phyloP scores from a whole-genome alignment of 2,888 invertebrate genomes.

The Pteria penguin region DNA sequence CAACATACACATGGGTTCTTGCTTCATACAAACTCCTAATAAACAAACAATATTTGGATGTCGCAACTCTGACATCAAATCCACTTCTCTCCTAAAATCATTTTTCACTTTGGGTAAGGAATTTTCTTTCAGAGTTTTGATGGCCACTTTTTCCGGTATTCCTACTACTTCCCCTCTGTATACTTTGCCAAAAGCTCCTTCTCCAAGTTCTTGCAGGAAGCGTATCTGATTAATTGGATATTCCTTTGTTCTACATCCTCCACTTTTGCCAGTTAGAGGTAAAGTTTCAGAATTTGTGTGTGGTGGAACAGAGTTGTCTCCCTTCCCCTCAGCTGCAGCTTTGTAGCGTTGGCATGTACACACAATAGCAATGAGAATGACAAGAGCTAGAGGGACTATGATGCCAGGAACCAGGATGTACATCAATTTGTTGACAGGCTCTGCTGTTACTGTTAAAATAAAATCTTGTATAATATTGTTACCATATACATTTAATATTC shows the following conservation, averaged over 20 bases:
- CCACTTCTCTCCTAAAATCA: constrained; percentile 96
- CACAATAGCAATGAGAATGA: constrained; percentile 74
- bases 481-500: too few relatives aligned
- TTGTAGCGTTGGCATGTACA: constrained; percentile 74
- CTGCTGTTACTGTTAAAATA: constrained; percentile 29
- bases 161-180: constrained; percentile 93
- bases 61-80: constrained; percentile 94
- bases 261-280: constrained; percentile 70
- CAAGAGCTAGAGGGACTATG: constrained; percentile 76
- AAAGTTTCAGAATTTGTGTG: constrained; percentile 71
- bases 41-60: constrained; percentile 98
- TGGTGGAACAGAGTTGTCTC: constrained; percentile 45
- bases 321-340: constrained; percentile 48
- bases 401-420: constrained; percentile 84
- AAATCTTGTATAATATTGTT: too few relatives aligned
- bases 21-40: constrained; percentile 93
- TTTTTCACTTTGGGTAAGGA: constrained; percentile 93
- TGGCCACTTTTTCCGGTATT: constrained; percentile 87
- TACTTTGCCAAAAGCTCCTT: constrained; percentile 96
- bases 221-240: constrained; percentile 89
- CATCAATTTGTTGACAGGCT: constrained; percentile 77
- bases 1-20: constrained; percentile 94
- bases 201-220: constrained; percentile 77
- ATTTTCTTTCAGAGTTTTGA: constrained; percentile 96
- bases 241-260: constrained; percentile 86